Evolutionary conservation across 2,113 vertebrate species (phyloP).

Genomic region (Verasper variegatus): DNA sequence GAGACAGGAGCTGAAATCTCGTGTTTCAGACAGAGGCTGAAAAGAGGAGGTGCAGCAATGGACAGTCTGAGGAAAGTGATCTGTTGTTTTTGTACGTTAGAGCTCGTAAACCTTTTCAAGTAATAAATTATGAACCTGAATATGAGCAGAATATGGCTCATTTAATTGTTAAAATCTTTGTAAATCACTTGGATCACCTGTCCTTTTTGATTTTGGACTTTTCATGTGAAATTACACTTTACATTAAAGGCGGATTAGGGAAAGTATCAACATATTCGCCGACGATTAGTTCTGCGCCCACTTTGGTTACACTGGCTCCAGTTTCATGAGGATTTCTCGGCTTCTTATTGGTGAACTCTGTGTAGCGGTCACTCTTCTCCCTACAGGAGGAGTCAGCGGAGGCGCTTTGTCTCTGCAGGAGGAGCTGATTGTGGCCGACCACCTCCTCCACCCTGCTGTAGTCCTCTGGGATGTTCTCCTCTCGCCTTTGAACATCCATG

Average conservation of each 20-base stretch:
- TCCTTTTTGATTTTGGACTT: background rate
- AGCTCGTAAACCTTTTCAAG: too few relatives aligned
- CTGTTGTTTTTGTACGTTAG: too few relatives aligned
- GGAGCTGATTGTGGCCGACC: constrained; percentile 75
- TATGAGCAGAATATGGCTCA: too few relatives aligned
- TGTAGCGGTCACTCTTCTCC: constrained; percentile 7
- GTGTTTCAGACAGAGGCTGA: too few relatives aligned
- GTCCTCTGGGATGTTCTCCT: constrained; percentile 67
- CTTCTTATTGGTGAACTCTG: constrained; percentile 26
- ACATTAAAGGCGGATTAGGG: background rate
- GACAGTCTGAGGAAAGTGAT: too few relatives aligned
- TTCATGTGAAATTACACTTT: background rate
- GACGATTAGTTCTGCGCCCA: background rate
- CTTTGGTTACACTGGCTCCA: background rate
- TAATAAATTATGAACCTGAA: too few relatives aligned
- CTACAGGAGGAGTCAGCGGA: background rate
- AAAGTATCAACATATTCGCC: constrained; percentile 62
- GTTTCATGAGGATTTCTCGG: background rate
- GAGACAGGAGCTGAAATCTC: too few relatives aligned
- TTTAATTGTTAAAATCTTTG: too few relatives aligned
- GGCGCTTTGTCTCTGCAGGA: constrained; percentile 81
- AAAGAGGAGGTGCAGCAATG: too few relatives aligned
- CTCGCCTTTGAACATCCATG: constrained; percentile 76
- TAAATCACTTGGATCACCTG: too few relatives aligned
- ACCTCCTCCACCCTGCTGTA: constrained; percentile 88